Base-by-base conservation (phyloP, 2,113 vertebrate genomes). In the Cacatua alba region DNA sequence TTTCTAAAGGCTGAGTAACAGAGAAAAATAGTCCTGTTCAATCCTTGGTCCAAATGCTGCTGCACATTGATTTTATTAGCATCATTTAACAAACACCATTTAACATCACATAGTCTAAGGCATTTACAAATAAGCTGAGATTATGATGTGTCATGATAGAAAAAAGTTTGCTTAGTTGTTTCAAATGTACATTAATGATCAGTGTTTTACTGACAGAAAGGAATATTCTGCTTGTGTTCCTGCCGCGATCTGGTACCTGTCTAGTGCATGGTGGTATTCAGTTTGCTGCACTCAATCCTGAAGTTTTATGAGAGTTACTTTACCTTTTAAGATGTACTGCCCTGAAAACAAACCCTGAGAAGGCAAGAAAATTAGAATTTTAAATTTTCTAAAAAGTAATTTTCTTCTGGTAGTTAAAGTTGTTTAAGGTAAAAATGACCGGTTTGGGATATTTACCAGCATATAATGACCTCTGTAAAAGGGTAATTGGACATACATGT, bases 321-420 rank as follows among this genome's bases (percentile, higher is more conserved):
- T 83, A 67, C 35, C 60, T 90, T 79, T 83, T 63, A 70, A 76
- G 59, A 69, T 86, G 59, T 4, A 29, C 19, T 87, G 64, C 53
- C 52, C 68, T 83, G 51, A 71, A 88, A 90, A 71, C 0, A 26
- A 92, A 39, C 15, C n/a, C 39, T n/a, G 19, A 88, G 37, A 80
- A 94, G 23, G 13, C 82, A 87, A 80, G 84, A 77, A 95, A 91
- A 75, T 84, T 68, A 80, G 35, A 84, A 89, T 68, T 3, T 64
- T 94, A 44, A 29, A 29, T 95, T 95, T 94, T 86, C 75, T 44
- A 89, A 74, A 88, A 91, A 68, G 49, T 86, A 17, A 79, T 94
- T 94, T 94, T 69, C 31, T 89, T 37, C 57, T 79, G n/a, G 43
- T 91, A 91, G 41, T 93, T 94, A 41, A 70, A 88, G 43, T 70